These are phyloP conservation scores for Tamandua tetradactyla DNA, from an alignment of 2,797 vertebrate genomes.

Conservation along the genomic window DNA sequence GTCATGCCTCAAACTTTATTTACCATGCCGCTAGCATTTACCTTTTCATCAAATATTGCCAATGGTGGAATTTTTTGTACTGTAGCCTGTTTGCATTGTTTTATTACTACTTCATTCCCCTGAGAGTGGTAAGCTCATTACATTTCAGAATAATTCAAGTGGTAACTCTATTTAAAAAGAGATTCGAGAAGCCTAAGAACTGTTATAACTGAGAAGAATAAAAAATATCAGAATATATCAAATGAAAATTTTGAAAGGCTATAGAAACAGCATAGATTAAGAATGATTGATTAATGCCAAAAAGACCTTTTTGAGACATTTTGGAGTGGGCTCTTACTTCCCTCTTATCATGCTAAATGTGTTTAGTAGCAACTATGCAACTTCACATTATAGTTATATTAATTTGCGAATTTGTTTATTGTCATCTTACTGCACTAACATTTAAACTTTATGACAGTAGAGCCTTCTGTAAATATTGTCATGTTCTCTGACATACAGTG, in stretches of 20 bases:
- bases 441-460: background rate
- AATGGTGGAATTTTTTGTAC: background rate
- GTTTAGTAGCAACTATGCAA: background rate
- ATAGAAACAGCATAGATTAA: background rate
- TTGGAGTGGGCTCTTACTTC: background rate
- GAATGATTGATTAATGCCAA: background rate
- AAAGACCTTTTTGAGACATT: background rate
- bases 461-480: background rate
- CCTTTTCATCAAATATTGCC: background rate
- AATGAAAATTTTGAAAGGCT: background rate
- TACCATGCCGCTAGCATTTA: background rate
- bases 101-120: background rate
- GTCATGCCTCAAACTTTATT: background rate
- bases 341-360: background rate
- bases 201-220: background rate
- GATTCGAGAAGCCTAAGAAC: background rate
- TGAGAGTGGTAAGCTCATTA: background rate
- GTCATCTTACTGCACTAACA: background rate
- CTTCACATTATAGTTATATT: background rate
- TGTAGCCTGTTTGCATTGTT: background rate
- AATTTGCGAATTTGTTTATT: background rate
- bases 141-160: slow-evolving; percentile 32
- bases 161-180: slow-evolving; percentile 20
- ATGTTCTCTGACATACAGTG: background rate
- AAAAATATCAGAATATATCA: background rate